Evolutionary conservation across 2,888 invertebrate species (phyloP), one percentile per base, ranked within the genome.

Genomic region (Epiblema foenella): DNA sequence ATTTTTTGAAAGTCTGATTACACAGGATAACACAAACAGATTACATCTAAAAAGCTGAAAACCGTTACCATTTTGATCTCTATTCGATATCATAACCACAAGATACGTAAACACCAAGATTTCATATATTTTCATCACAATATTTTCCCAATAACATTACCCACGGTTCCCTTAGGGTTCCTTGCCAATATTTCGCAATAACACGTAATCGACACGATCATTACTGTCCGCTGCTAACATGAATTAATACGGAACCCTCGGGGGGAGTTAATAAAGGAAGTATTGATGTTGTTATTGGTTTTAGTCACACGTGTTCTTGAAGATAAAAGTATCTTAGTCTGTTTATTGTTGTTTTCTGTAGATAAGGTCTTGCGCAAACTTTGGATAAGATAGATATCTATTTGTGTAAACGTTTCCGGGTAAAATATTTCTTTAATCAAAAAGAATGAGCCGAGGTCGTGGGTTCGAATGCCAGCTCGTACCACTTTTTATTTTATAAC

Each of bases 171-270:
- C 83, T 76, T 12, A 74, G 81, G 85, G 81, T 77, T 80, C 76
- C 76, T 76, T 73, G 70, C 83, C 87, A 85, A 92, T 93, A 92
- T 91, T 90, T 92, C 82, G 91, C 90, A 92, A 93, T 93, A 90
- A 83, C 83, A 80, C 78, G 72, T 91, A 92, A 92, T 93, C 91
- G 90, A 84, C 87, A 78, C 75, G 77, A 84, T 91, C 90, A 91
- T 93, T 92, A 91, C 90, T 90, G 92, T 91, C 90, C 81, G 76
- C 74, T 81, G 76, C 85, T 85, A 88, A 92, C 91, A 90, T 93
- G 89, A 89, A 93, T 92, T 92, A 92, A 93, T 92, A 91, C 80
- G 85, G 78, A 84, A 79, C 79, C 79, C 75, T 79, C 79, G 79
- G 77, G 78, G 60, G 76, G 74, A 56, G 70, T 74, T 76, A 75